phyloP scores from a whole-genome alignment of 2,113 vertebrate species.

The Eublepharis macularius region DNA sequence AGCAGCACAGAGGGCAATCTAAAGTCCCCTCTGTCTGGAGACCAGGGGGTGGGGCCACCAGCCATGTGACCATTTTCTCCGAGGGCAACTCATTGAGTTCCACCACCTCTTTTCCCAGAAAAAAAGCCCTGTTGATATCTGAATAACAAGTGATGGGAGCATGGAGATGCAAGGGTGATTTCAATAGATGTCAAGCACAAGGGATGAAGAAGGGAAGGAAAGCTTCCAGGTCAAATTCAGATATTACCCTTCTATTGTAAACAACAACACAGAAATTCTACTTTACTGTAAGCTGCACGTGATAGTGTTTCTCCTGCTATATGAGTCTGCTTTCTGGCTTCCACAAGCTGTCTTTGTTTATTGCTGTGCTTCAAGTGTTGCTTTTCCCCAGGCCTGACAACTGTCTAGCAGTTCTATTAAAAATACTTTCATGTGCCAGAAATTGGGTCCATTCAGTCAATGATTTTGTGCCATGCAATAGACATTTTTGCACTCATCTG shows the following conservation, averaged over 20 bases:
- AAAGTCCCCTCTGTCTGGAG: too few species aligned
- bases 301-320: background rate
- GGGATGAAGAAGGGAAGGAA: background rate
- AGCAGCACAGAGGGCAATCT: too few species aligned
- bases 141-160: background rate
- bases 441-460: background rate
- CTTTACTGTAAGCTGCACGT: background rate
- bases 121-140: too few species aligned
- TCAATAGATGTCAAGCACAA: background rate
- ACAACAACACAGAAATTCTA: background rate
- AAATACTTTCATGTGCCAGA: background rate
- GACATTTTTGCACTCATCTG: background rate
- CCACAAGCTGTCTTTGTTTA: background rate
- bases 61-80: too few species aligned
- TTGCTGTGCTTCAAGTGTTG: background rate
- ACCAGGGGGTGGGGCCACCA: too few species aligned
- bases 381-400: background rate
- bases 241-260: too few species aligned
- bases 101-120: too few species aligned
- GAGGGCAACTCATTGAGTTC: too few species aligned
- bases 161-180: background rate
- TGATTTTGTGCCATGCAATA: background rate
- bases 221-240: background rate
- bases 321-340: background rate
- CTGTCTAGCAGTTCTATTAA: background rate